Base-by-base conservation (phyloP, 2,888 invertebrate genomes). In the Drosophila neotestacea region DNA sequence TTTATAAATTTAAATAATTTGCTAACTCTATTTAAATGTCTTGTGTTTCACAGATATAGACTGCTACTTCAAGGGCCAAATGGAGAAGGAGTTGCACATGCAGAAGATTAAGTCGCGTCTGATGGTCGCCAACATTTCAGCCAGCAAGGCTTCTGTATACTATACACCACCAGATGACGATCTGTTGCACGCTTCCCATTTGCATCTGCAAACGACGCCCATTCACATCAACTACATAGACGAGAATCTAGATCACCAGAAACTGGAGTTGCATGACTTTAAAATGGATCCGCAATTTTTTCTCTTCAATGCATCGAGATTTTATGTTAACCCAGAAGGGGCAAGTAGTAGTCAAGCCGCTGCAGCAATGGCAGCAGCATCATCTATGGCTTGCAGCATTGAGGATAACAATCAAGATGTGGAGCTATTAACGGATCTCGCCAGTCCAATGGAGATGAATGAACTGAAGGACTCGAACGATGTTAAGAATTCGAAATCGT, bases 111-210 rank as follows among this genome's bases (percentile, higher is more conserved):
- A 90, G 62, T 82, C 81, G 9, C 90, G 91, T 79, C 66, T 92
- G 42, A 76, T 91, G 51, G 79, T 81, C 55, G 82, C 91, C 39
- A 88, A 90, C 66, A 90, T 90, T 72, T 90, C 91, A 48, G 95
- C 95, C 79, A 96, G 96, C 92, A 95, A 94, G 90, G 93, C 95
- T 85, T 96, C 96, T 54, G 94, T 97, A 56, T 97, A 97, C 92
- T 97, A 96, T 93, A 97, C 97, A 51, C 97, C 97, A 66, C 91
- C 91, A 36, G 92, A 61, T 16, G 55, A 92, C 81, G 92, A 92
- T 61, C 48, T 72, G 41, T 44, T 86, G 55, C 76, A 81, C 44
- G 62, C 70, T 13, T 90, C 91, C 6, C 83, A 88, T 27, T 83
- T 93, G 46, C 87, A 91, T 74, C 85, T 94, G 64, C 94, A 94